A percentile compares a stretch with the other conserved stretches of the same genome.
These are phyloP conservation scores for Meliscaeva auricollis DNA, from an alignment of 2,888 invertebrate genomes.

Conservation along the genomic window DNA sequence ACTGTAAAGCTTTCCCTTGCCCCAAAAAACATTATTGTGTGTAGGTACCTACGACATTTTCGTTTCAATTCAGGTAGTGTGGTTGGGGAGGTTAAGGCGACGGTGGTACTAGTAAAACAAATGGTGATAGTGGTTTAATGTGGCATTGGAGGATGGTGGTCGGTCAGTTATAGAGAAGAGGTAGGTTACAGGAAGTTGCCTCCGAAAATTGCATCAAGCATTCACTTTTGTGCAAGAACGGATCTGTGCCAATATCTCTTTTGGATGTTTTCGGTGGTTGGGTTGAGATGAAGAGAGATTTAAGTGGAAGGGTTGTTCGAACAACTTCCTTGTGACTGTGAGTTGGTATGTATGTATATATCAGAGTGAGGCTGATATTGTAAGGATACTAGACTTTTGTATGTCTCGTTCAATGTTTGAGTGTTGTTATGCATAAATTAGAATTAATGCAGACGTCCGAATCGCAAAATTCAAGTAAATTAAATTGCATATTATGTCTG, in stretches of 20 bases:
- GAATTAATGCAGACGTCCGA: conserved; percentile 79
- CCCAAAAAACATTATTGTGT: conserved; percentile 63
- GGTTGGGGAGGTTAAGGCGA: conserved; percentile 60
- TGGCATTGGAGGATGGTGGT: conserved; percentile 57
- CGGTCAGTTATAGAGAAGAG: conserved; percentile 43
- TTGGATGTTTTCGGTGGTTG: conserved; percentile 50
- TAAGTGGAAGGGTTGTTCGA: conserved; percentile 18
- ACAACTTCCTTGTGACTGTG: conserved; percentile 4
- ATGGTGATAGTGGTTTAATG: conserved; percentile 70
- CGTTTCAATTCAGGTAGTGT: conserved; percentile 69
- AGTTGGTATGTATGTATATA: neutral
- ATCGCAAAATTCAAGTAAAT: conserved; percentile 78
- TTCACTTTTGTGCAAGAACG: conserved; percentile 75
- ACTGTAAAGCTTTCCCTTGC: conserved; percentile 25
- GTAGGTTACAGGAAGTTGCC: conserved; percentile 75
- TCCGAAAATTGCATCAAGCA: conserved; percentile 75
- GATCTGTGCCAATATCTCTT: conserved; percentile 75
- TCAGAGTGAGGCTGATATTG: neutral
- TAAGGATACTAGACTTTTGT: conserved; percentile 45
- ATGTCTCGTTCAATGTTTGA: conserved; percentile 78
- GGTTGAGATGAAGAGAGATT: conserved; percentile 28
- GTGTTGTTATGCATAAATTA: conserved; percentile 80
- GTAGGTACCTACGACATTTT: conserved; percentile 70
- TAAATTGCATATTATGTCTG: conserved; percentile 78
- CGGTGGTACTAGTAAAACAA: conserved; percentile 67